phyloP scores from a whole-genome alignment of 2,888 invertebrate species.

The Oscheius onirici region DNA sequence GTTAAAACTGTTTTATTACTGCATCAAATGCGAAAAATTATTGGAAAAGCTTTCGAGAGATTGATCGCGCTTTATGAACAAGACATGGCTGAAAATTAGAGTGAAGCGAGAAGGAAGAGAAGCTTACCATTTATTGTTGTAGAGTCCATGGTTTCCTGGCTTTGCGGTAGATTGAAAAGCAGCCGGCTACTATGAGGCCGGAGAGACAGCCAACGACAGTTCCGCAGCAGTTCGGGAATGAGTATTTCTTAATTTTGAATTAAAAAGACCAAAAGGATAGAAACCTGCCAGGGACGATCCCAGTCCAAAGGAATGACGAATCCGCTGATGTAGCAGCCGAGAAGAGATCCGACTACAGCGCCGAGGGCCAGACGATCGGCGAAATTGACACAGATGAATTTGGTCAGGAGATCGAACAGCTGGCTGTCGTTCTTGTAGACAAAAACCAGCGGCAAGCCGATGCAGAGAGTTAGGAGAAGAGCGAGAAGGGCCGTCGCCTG shows the following conservation, averaged over 20 bases:
- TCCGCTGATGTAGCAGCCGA: slow-evolving; percentile 87
- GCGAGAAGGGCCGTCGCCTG: slow-evolving; percentile 31
- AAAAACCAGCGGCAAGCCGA: slow-evolving; percentile 24
- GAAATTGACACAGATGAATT: slow-evolving; percentile 22
- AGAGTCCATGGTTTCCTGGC: slow-evolving; percentile 16
- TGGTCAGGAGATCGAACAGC: slow-evolving; percentile 4
- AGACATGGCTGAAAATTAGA: neutral
- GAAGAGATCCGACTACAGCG: slow-evolving; percentile 72
- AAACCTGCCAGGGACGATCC: slow-evolving; percentile 86
- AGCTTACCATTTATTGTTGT: slow-evolving; percentile 3
- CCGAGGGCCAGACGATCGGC: slow-evolving; percentile 37
- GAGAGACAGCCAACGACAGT: slow-evolving; percentile 37
- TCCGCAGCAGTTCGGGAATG: slow-evolving; percentile 50
- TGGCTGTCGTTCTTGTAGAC: slow-evolving; percentile 18
- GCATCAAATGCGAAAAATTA: neutral
- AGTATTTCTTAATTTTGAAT: slow-evolving; percentile 45
- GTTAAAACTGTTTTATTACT: neutral
- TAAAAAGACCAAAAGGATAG: neutral
- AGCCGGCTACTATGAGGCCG: neutral
- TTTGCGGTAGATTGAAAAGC: neutral
- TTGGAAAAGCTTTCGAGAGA: too few species aligned
- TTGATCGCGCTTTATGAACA: too few species aligned
- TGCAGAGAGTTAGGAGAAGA: slow-evolving; percentile 25
- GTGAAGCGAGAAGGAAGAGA: neutral
- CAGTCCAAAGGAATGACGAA: slow-evolving; percentile 88